Evolutionary conservation across 2,113 vertebrate genomes (phyloP).

Genomic region (Microcebus murinus): DNA sequence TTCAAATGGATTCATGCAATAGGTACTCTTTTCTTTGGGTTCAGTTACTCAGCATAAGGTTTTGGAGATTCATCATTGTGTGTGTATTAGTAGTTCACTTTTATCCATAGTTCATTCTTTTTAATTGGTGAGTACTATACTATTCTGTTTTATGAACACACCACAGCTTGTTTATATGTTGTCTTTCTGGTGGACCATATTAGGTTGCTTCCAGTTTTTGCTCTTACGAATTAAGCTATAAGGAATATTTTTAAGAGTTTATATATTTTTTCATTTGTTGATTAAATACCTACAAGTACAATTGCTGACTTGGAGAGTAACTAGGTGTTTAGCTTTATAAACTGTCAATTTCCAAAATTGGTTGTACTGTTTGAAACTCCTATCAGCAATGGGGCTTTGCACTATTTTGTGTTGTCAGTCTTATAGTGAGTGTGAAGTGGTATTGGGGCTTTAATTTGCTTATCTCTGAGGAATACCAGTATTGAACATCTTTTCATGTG

Average conservation of each 20-base stretch:
- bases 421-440: background rate
- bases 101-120: background rate
- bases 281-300: background rate
- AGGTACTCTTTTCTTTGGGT: background rate
- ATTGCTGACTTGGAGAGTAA: background rate
- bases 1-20: background rate
- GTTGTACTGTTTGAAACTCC: background rate
- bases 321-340: background rate
- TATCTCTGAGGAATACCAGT: background rate
- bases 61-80: background rate
- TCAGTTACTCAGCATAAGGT: background rate
- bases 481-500: background rate
- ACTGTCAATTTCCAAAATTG: background rate
- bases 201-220: background rate
- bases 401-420: background rate
- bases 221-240: background rate
- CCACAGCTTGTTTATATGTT: background rate
- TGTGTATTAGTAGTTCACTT: background rate
- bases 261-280: background rate
- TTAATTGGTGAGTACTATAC: background rate
- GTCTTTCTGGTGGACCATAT: background rate
- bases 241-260: background rate
- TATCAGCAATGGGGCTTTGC: background rate
- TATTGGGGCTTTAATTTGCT: background rate
- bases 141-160: background rate